Evolutionary conservation across 2,113 vertebrate genomes (phyloP), one percentile per base, ranked within the genome.

Genomic region (Anguilla rostrata): DNA sequence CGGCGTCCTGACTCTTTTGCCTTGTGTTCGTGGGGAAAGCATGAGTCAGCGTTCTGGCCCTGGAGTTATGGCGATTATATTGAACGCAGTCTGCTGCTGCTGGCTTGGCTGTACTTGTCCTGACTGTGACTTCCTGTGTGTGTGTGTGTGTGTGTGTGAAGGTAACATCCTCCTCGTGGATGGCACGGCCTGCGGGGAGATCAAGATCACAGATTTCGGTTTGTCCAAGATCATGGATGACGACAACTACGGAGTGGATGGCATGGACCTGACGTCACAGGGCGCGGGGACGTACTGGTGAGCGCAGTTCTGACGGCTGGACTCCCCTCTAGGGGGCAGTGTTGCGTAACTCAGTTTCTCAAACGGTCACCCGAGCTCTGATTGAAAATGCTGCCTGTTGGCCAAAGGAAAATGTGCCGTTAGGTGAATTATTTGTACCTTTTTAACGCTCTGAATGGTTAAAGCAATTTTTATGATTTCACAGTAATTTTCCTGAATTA

Each of bases 191-290:
- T 99, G 98, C 89, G 98, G 98, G 88, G 98, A 99, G 96, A 99
- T 99, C 92, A 99, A 99, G 96, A 99, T 99, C 90, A 99, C 98
- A 9, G 98, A 99, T 93, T 99, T 99, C 92, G 98, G 98, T 83
- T 95, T 99, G 85, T 99, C 98, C 87, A 99, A 99, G 96, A 99
- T 99, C 94, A 99, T 99, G 98, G 98, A 99, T 90, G 98, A 99
- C 81, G 98, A 99, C 92, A 99, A 98, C 94, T 99, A 99, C 0
- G 98, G 97, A 16, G 98, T 99, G 75, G 98, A 99, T 91, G 98
- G 98, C 87, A 99, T 99, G 98, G 98, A 99, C 91, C 94, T 99
- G 90, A 99, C 98, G 46, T 99, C 98, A 83, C 98, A 99, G 92
- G 98, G 98, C 80, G 98, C 98, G 86, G 98, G 98, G 89, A 99